Conservation (phyloP, 2,888 invertebrate genomes). For the Tribolium freemani region DNA sequence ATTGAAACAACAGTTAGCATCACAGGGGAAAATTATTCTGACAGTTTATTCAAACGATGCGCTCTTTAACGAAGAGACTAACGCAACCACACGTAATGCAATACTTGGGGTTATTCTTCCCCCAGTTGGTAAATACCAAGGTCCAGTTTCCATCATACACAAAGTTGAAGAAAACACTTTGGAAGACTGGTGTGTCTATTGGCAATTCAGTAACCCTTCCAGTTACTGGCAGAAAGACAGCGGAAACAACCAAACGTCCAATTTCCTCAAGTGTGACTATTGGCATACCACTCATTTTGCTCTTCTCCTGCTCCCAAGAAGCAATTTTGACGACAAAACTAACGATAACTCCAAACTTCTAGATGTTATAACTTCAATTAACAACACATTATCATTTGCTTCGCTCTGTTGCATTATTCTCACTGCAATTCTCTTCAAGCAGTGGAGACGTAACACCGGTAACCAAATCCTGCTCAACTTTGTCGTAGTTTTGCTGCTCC, state of each 20-base stretch:
- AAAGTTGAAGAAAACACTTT: neutral
- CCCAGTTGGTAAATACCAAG: neutral
- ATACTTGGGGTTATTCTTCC: slow-evolving; percentile 27
- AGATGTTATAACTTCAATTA: slow-evolving; percentile 55
- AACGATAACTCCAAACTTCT: neutral
- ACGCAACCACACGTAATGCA: neutral
- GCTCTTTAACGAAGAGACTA: slow-evolving; percentile 45
- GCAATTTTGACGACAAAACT: neutral
- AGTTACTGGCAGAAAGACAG: slow-evolving; percentile 67
- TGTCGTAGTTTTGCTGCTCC: slow-evolving; percentile 57
- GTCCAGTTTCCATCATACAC: slow-evolving; percentile 17
- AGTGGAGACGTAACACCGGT: slow-evolving; percentile 71
- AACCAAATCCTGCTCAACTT: slow-evolving; percentile 63
- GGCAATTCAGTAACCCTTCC: slow-evolving; percentile 65
- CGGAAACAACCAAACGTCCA: neutral
- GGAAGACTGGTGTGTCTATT: slow-evolving; percentile 66
- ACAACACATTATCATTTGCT: slow-evolving; percentile 66
- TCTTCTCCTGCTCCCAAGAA: neutral
- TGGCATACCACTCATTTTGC: neutral
- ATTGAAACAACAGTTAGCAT: slow-evolving; percentile 36
- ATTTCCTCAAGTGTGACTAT: slow-evolving; percentile 42
- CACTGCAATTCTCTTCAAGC: slow-evolving; percentile 72
- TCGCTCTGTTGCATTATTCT: slow-evolving; percentile 70
- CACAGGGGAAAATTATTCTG: slow-evolving; percentile 42
- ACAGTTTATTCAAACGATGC: slow-evolving; percentile 48